A percentile compares a stretch with the other conserved stretches of the same genome.
Evolutionary conservation across 2,113 vertebrate genomes (phyloP).

Genomic region (Protomyctophum bolini): DNA sequence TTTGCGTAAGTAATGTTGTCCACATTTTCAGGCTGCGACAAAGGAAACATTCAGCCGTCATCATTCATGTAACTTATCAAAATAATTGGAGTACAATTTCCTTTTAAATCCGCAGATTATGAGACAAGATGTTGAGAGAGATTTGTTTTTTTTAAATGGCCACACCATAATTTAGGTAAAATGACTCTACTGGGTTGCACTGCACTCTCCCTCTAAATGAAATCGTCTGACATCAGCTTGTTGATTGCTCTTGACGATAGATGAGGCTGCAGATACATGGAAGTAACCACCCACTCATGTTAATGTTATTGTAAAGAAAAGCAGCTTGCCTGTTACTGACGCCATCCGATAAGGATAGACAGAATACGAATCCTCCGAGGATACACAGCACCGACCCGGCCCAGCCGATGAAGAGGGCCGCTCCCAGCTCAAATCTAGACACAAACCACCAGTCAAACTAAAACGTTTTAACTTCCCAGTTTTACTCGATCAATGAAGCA

Average conservation of each 20-base stretch:
- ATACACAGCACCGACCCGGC: constrained; percentile 79
- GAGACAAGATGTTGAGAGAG: constrained; percentile 54
- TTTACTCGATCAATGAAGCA: too few species aligned
- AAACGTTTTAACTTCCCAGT: neutral
- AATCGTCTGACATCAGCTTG: constrained; percentile 9
- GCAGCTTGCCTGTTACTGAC: constrained; percentile 62
- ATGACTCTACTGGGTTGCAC: constrained; percentile 30
- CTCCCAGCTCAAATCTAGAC: constrained; percentile 81
- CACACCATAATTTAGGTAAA: constrained; percentile 26
- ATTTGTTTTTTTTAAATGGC: constrained; percentile 22
- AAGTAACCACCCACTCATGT: neutral
- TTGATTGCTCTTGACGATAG: constrained; percentile 20
- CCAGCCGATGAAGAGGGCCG: constrained; percentile 84
- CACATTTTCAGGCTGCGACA: constrained; percentile 38
- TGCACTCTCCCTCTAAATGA: constrained; percentile 25
- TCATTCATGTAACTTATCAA: constrained; percentile 26
- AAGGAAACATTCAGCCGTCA: constrained; percentile 65
- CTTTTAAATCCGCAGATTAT: constrained; percentile 33
- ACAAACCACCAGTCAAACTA: neutral
- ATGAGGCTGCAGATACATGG: constrained; percentile 1
- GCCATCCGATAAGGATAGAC: constrained; percentile 73
- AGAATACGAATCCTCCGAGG: constrained; percentile 79
- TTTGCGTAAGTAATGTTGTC: constrained; percentile 21
- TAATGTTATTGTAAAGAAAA: neutral
- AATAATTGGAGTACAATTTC: constrained; percentile 33